phyloP scores from a whole-genome alignment of 1,140 invertebrate genomes.

The Calephelis nemesis region DNA sequence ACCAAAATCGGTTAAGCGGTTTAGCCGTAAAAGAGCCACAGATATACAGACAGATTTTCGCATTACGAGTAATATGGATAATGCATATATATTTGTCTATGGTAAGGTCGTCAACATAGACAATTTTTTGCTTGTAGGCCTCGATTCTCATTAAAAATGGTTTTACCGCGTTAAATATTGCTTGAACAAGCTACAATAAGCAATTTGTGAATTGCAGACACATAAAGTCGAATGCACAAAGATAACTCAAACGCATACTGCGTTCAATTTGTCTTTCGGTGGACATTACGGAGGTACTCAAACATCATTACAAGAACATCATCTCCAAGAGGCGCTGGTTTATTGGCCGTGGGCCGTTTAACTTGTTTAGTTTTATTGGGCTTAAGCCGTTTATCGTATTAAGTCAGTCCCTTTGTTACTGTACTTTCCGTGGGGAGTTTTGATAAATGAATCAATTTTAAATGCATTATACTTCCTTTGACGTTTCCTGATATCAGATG shows the following conservation, averaged over 20 bases:
- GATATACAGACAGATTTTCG: no score
- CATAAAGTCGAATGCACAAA: slow-evolving; percentile 38
- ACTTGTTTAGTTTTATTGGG: slow-evolving; percentile 72
- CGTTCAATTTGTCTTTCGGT: slow-evolving; percentile 41
- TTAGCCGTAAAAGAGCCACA: no score
- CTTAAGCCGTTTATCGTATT: slow-evolving; percentile 68
- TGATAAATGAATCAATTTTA: slow-evolving; percentile 55
- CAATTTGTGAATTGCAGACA: slow-evolving; percentile 28
- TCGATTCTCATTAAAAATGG: no score
- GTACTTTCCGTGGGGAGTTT: slow-evolving; percentile 50
- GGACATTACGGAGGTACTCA: slow-evolving; percentile 42
- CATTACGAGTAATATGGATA: no score
- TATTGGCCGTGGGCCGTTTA: slow-evolving; percentile 61
- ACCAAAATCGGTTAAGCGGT: no score
- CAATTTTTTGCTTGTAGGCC: no score
- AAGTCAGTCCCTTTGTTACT: slow-evolving; percentile 55
- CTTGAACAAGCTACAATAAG: not conserved
- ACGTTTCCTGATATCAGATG: slow-evolving; percentile 17
- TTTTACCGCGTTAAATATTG: no score
- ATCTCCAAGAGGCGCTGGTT: slow-evolving; percentile 46
- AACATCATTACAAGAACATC: slow-evolving; percentile 46
- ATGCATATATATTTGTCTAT: no score
- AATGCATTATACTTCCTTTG: slow-evolving; percentile 42
- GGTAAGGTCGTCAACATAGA: no score
- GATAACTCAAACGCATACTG: slow-evolving; percentile 47